Evolutionary conservation across 35 echinoderm and acorn worm species (phyloP).

Genomic region (Nesometra sesokonis): DNA sequence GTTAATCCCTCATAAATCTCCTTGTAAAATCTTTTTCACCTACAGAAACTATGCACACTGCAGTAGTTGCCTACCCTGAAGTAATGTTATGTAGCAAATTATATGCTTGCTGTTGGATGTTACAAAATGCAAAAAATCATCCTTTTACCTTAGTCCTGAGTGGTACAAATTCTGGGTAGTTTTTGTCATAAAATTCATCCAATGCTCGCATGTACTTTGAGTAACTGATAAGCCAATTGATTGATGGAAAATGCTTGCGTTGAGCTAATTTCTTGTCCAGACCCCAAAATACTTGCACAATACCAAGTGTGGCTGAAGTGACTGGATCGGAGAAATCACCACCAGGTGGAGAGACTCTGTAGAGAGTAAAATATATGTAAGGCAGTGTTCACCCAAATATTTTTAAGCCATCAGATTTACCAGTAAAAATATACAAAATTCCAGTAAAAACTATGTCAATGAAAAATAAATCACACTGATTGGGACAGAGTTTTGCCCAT

Average conservation of each 20-base stretch:
- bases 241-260: slow-evolving; percentile 96
- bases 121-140: not conserved
- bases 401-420: too few species aligned
- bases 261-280: slow-evolving; percentile 98
- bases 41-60: too few species aligned
- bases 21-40: too few species aligned
- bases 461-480: too few species aligned
- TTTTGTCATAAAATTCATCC: slow-evolving; percentile 98
- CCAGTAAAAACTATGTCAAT: too few species aligned
- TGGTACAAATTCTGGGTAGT: slow-evolving; percentile 93
- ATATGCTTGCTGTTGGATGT: too few species aligned
- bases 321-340: slow-evolving; percentile 99
- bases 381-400: too few species aligned
- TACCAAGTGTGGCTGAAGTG: slow-evolving; percentile 93
- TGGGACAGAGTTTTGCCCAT: too few species aligned
- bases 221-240: slow-evolving; percentile 99
- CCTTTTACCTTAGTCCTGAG: slow-evolving; percentile 82
- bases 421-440: too few species aligned
- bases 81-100: too few species aligned
- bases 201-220: slow-evolving; percentile 88
- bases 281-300: slow-evolving; percentile 99
- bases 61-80: too few species aligned
- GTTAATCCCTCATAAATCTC: too few species aligned
- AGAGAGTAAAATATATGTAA: not conserved
- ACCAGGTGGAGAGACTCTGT: slow-evolving; percentile 89